Percentiles rank a stretch among this genome's conserved stretches.
Conservation (phyloP, 2,113 vertebrate species). For the Siniperca chuatsi region DNA sequence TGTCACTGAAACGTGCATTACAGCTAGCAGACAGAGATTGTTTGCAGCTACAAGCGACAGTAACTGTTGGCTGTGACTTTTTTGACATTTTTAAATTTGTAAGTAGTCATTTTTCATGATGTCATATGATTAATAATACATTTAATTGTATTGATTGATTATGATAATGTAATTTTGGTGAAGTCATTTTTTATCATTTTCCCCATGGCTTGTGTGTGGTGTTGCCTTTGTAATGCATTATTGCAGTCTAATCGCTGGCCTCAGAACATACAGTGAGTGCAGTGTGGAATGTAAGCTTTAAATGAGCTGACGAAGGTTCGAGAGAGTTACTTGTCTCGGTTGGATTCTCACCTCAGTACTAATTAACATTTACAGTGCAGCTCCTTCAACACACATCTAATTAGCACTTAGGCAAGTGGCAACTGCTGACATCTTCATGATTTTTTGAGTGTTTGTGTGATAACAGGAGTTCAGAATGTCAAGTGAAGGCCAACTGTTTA, state of each 20-base stretch:
- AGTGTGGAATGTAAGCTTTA: not conserved
- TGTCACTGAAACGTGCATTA: too few relatives aligned
- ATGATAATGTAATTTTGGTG: not conserved
- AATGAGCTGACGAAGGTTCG: not conserved
- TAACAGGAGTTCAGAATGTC: not conserved
- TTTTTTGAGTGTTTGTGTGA: not conserved
- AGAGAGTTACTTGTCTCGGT: not conserved
- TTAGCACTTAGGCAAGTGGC: slow-evolving; percentile 24
- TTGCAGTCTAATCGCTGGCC: slow-evolving; percentile 28
- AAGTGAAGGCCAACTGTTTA: not conserved
- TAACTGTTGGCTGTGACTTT: too few relatives aligned
- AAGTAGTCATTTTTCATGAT: not conserved
- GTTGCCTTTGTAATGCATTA: slow-evolving; percentile 14
- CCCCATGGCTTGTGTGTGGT: not conserved
- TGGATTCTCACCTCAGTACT: slow-evolving; percentile 5
- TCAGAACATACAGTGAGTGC: not conserved
- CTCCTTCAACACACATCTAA: slow-evolving; percentile 13
- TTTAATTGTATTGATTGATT: too few relatives aligned
- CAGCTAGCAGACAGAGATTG: too few relatives aligned
- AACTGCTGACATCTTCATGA: not conserved
- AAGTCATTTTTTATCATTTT: not conserved
- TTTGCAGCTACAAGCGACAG: too few relatives aligned
- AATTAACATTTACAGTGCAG: slow-evolving; percentile 17
- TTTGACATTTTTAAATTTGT: too few relatives aligned
- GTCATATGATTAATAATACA: not conserved